Evolutionary conservation across 2,888 invertebrate genomes (phyloP).

Genomic region (Cataglyphis altisquamis): DNA sequence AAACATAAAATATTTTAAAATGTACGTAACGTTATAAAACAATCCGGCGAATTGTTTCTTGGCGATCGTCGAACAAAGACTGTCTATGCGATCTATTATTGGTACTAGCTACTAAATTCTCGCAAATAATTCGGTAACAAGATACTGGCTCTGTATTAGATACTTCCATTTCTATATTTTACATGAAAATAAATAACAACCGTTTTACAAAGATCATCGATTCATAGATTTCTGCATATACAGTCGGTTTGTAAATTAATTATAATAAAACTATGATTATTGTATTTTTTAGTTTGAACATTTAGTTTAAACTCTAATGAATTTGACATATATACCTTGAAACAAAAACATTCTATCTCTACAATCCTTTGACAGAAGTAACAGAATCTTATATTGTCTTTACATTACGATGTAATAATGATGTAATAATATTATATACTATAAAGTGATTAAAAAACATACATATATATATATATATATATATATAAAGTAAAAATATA

Average conservation of each 20-base stretch:
- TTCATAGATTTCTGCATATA: slow-evolving; percentile 3
- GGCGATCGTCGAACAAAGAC: slow-evolving; percentile 31
- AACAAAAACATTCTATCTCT: neutral
- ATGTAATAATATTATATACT: neutral
- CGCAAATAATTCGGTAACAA: slow-evolving; percentile 69
- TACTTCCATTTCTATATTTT: slow-evolving; percentile 45
- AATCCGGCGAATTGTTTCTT: slow-evolving; percentile 56
- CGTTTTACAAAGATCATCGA: slow-evolving; percentile 1
- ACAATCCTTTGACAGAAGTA: neutral
- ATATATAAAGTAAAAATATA: neutral
- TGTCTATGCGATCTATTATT: slow-evolving; percentile 69
- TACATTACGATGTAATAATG: neutral
- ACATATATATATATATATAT: neutral
- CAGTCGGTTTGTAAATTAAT: slow-evolving; percentile 27
- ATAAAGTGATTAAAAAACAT: neutral
- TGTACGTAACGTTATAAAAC: slow-evolving; percentile 71
- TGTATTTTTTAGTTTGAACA: too few species aligned
- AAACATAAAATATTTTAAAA: slow-evolving; percentile 71
- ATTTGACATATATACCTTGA: neutral
- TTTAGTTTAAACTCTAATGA: neutral
- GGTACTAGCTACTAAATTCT: slow-evolving; percentile 64
- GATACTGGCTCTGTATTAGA: slow-evolving; percentile 57
- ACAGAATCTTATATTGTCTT: neutral
- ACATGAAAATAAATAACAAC: slow-evolving; percentile 37
- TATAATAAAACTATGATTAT: slow-evolving; percentile 2